phyloP scores from a whole-genome alignment of 2,797 vertebrate species.

The Chaunax sp. region DNA sequence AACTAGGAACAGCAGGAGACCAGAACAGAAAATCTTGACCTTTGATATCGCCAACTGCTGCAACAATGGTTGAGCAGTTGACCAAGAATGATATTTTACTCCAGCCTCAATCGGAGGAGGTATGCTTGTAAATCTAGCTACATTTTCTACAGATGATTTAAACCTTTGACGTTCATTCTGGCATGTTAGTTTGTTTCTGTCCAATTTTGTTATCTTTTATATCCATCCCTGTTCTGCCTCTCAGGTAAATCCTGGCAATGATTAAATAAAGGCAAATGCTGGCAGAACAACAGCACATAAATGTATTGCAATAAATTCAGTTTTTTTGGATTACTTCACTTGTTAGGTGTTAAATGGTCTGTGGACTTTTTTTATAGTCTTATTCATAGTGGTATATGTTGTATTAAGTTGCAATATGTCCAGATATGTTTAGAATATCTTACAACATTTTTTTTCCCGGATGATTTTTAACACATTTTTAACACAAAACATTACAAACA shows the following conservation, averaged over 20 bases:
- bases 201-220: constrained; percentile 22
- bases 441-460: no score
- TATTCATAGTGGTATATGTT: no score
- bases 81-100: constrained; percentile 10
- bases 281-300: constrained; percentile 17
- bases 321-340: background rate
- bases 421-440: constrained; percentile 4
- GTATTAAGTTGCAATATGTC: background rate
- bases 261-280: constrained; percentile 18
- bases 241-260: constrained; percentile 15
- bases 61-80: constrained; percentile 10
- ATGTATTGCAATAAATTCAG: background rate
- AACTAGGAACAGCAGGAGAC: constrained; percentile 13
- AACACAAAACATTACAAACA: background rate
- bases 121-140: background rate
- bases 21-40: constrained; percentile 17
- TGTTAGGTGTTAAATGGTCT: background rate
- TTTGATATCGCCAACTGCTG: constrained; percentile 8
- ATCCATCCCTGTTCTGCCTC: background rate
- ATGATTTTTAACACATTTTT: no score
- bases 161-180: background rate
- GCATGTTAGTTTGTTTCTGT: background rate
- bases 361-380: background rate
- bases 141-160: background rate
- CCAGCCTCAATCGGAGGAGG: background rate